Conservation (phyloP, 2,797 vertebrate species). For the Mycteria americana region DNA sequence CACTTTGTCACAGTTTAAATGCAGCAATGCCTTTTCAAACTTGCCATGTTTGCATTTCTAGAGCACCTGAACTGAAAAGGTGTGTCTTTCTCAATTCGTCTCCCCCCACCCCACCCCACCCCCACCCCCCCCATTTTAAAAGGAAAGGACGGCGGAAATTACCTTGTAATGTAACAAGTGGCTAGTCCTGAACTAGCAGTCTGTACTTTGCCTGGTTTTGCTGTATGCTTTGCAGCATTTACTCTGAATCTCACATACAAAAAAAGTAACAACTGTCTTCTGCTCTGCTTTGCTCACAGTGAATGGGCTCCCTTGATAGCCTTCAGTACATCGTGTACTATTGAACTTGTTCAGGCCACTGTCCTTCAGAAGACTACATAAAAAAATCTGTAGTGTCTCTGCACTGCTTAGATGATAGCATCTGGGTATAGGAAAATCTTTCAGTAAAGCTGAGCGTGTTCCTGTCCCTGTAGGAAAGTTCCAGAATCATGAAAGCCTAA, state of each 20-base stretch:
- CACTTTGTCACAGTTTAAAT: neutral
- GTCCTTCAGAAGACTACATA: neutral
- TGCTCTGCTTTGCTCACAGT: neutral
- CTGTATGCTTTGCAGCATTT: neutral
- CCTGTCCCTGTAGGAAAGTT: neutral
- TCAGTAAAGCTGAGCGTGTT: neutral
- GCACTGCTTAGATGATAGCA: neutral
- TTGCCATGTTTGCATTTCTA: neutral
- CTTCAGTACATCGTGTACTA: neutral
- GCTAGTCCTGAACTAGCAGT: neutral
- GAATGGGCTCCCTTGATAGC: conserved; percentile 29
- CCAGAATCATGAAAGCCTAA: neutral
- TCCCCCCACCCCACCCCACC: no score
- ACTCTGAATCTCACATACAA: neutral
- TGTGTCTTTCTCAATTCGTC: neutral
- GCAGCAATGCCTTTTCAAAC: neutral
- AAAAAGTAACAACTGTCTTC: conserved; percentile 27
- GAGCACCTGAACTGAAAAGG: neutral
- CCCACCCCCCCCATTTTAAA: neutral
- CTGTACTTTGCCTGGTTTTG: conserved; percentile 13
- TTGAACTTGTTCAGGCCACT: conserved; percentile 3
- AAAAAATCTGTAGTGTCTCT: conserved; percentile 20
- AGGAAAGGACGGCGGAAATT: neutral
- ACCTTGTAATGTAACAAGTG: conserved; percentile 1
- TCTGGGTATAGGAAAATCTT: neutral